These are phyloP conservation scores for Bufo bufo DNA, from an alignment of 2,113 vertebrate species.

Conservation along the genomic window DNA sequence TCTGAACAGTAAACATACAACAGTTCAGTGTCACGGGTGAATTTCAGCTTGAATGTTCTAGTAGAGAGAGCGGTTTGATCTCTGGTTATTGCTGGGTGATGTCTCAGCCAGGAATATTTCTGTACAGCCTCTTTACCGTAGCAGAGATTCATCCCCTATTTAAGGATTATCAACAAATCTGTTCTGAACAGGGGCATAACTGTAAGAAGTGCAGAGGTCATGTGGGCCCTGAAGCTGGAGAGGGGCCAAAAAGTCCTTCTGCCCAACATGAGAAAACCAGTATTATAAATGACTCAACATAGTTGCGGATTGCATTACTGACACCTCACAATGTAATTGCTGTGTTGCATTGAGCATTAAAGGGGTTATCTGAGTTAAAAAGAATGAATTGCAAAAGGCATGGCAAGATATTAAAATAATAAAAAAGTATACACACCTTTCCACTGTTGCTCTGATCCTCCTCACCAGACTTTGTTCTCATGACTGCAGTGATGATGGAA, in stretches of 20 bases:
- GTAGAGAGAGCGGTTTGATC: background rate
- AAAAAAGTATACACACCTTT: no score
- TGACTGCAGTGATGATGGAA: no score
- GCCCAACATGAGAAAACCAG: background rate
- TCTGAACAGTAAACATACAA: conserved; percentile 14
- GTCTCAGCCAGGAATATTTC: background rate
- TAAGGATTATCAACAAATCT: conserved; percentile 4
- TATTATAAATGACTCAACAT: background rate
- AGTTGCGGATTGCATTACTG: no score
- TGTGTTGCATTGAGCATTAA: no score
- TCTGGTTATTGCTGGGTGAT: conserved; percentile 12
- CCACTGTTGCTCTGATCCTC: no score
- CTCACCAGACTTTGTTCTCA: no score
- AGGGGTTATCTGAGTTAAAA: no score
- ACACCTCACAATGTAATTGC: no score
- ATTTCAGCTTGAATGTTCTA: background rate
- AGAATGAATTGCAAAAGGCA: no score
- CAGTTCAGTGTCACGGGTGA: background rate
- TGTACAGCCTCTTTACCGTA: conserved; percentile 12
- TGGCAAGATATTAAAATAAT: no score
- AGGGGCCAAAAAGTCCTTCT: background rate
- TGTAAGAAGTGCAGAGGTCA: background rate
- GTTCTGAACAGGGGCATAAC: background rate
- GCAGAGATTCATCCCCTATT: background rate
- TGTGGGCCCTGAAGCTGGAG: background rate